Percentiles rank a stretch among this genome's conserved stretches.
phyloP scores from a whole-genome alignment of 1,140 invertebrate species.

The Apis mellifera region Amel_HAv3.1 CM009938.2:3926501-3927000 shows the following conservation, averaged over 20 bases:
- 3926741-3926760: slow-evolving; percentile 89
- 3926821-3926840: slow-evolving; percentile 91
- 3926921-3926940: not conserved
- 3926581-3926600: slow-evolving; percentile 91
- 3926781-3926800: slow-evolving; percentile 88
- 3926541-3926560: slow-evolving; percentile 96
- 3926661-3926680: slow-evolving; percentile 96
- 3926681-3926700: slow-evolving; percentile 95
- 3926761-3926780: slow-evolving; percentile 87
- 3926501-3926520: slow-evolving; percentile 86
- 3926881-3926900: slow-evolving; percentile 83
- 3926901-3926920: not conserved
- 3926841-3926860: slow-evolving; percentile 87
- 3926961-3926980: slow-evolving; percentile 74
- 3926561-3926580: slow-evolving; percentile 85
- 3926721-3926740: slow-evolving; percentile 88
- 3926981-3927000: slow-evolving; percentile 86
- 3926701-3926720: slow-evolving; percentile 91
- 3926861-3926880: slow-evolving; percentile 84
- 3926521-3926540: slow-evolving; percentile 87
- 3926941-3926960: not conserved
- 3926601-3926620: slow-evolving; percentile 94
- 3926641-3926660: slow-evolving; percentile 93
- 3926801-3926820: slow-evolving; percentile 89
- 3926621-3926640: slow-evolving; percentile 90